Base-by-base conservation (phyloP, 2,888 invertebrate genomes). In the Panopea generosa region DNA sequence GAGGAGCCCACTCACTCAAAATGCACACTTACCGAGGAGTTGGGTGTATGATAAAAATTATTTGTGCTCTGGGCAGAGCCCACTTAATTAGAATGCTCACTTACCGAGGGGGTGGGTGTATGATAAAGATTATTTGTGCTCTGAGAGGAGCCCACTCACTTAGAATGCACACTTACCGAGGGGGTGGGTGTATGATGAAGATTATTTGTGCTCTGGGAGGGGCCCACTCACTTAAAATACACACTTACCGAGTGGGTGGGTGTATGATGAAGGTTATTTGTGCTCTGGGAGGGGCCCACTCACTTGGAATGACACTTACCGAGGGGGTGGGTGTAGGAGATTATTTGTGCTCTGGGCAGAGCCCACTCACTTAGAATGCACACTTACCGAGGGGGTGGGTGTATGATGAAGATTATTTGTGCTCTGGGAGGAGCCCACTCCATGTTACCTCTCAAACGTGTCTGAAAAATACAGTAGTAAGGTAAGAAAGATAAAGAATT, bases 1-100 rank as follows among this genome's bases (percentile, higher is more conserved):
- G 96, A 16, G 97, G 97, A 0, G 97, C 97, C 97, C 97, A 97
- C 87, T 96, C 96, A n/a, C n/a, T n/a, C n/a, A n/a, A n/a, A n/a
- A n/a, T n/a, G n/a, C 33, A 33, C 11, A 33, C 94, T 93, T 94
- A 96, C 96, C 94, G 94, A 49, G 95, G n/a, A n/a, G n/a, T n/a
- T n/a, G n/a, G n/a, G n/a, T n/a, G n/a, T n/a, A n/a, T n/a, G n/a
- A n/a, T n/a, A n/a, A n/a, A n/a, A n/a, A n/a, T n/a, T n/a, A n/a
- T n/a, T n/a, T n/a, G n/a, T n/a, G n/a, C n/a, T n/a, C n/a, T n/a
- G n/a, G n/a, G n/a, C n/a, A n/a, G n/a, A n/a, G n/a, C n/a, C n/a
- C n/a, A n/a, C n/a, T n/a, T n/a, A n/a, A n/a, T n/a, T n/a, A n/a
- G n/a, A n/a, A n/a, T n/a, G n/a, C n/a, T n/a, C n/a, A 33, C 94